Conservation (phyloP, 2,888 invertebrate genomes). For the Ramazzottius varieornatus region DNA sequence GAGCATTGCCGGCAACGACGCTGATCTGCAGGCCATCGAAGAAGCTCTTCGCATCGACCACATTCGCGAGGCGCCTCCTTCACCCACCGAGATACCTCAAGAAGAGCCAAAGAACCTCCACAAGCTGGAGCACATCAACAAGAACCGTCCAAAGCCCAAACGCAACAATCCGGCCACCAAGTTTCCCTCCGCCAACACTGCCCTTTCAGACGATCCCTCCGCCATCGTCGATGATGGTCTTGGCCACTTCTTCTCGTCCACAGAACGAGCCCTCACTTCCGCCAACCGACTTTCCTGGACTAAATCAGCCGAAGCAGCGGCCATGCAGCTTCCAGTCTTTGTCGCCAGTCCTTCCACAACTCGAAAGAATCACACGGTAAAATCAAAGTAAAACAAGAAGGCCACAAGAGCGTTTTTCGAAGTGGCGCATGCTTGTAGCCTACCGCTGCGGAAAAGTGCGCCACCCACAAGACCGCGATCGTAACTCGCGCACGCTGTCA, state of each 20-base stretch:
- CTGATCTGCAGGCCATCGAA: neutral
- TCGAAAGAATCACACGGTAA: too few species aligned
- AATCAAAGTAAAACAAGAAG: too few species aligned
- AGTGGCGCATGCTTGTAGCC: too few species aligned
- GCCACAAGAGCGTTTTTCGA: too few species aligned
- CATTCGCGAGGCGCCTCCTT: neutral
- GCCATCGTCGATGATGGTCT: neutral
- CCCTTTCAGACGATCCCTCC: neutral
- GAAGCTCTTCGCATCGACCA: neutral
- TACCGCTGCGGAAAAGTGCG: too few species aligned
- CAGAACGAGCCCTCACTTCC: neutral
- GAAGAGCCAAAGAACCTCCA: neutral
- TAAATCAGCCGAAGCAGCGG: neutral
- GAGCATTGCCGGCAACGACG: conserved; percentile 1
- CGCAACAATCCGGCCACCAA: neutral
- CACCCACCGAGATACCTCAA: neutral
- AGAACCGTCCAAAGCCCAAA: neutral
- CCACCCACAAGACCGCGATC: too few species aligned
- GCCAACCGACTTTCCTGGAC: neutral
- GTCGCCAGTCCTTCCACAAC: neutral
- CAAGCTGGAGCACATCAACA: neutral
- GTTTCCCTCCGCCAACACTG: neutral
- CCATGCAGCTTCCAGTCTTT: neutral
- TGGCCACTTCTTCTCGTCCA: neutral
- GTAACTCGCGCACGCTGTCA: too few species aligned